Evolutionary conservation across 2,888 invertebrate species (phyloP).

Genomic region (Diadegma fenestrale): DNA sequence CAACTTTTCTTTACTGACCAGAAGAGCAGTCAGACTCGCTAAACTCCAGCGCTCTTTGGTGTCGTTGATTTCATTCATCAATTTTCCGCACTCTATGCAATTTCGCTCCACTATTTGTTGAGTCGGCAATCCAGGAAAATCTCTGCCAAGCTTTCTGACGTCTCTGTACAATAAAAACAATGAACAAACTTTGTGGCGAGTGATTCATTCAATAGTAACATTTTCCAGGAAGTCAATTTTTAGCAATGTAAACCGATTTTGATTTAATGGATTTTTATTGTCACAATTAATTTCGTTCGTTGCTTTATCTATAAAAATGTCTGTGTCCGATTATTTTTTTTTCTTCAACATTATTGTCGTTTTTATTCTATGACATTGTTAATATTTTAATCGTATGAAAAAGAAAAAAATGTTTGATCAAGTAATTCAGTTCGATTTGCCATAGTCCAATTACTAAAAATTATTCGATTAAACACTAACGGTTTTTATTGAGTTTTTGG

Average conservation of each 20-base stretch:
- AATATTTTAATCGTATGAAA: no score
- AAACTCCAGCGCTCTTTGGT: slow-evolving; percentile 87
- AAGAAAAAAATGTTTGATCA: neutral
- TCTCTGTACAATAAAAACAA: slow-evolving; percentile 85
- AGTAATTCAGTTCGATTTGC: neutral
- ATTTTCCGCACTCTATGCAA: slow-evolving; percentile 87
- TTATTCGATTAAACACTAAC: neutral
- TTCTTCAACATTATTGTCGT: neutral
- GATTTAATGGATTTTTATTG: neutral
- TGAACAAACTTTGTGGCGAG: neutral
- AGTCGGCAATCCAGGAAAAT: slow-evolving; percentile 87
- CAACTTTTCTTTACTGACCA: slow-evolving; percentile 83
- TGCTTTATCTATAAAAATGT: no score
- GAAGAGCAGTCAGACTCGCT: slow-evolving; percentile 86
- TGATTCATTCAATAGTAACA: neutral
- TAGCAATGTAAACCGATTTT: neutral
- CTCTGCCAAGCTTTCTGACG: slow-evolving; percentile 87
- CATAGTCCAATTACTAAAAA: neutral
- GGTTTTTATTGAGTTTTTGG: neutral
- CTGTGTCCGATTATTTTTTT: neutral
- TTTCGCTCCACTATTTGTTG: slow-evolving; percentile 86
- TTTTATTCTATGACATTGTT: neutral
- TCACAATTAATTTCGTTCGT: neutral
- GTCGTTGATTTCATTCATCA: slow-evolving; percentile 86
- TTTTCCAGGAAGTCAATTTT: neutral